phyloP scores from a whole-genome alignment of 2,113 vertebrate genomes.

The Upupa epops region DNA sequence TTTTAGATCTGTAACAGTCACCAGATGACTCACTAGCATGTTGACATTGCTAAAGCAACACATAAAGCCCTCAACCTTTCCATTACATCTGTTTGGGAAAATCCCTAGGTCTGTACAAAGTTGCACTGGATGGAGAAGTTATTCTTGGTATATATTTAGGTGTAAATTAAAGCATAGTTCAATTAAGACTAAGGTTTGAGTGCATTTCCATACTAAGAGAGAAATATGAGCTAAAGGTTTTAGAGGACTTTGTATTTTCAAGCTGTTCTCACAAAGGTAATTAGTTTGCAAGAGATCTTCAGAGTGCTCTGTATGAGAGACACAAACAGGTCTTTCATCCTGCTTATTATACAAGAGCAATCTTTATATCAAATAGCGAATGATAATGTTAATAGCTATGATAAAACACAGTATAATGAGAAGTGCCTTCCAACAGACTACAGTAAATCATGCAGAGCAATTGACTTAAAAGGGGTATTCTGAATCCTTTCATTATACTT shows the following conservation, averaged over 20 bases:
- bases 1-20: not conserved
- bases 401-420: conserved; percentile 43
- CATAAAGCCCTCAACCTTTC: not conserved
- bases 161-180: not conserved
- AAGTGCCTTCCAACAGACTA: conserved; percentile 12
- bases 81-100: conserved; percentile 15
- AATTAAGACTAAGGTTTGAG: not conserved
- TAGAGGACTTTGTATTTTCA: conserved; percentile 30
- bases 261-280: conserved; percentile 34
- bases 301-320: not conserved
- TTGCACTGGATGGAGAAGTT: not conserved
- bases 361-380: conserved; percentile 37
- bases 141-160: not conserved
- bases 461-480: conserved; percentile 8
- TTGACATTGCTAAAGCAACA: not conserved
- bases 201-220: not conserved
- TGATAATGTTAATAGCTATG: conserved; percentile 38
- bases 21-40: not conserved
- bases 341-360: conserved; percentile 37
- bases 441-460: conserved; percentile 6
- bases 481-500: conserved; percentile 38
- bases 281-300: conserved; percentile 36
- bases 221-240: conserved; percentile 1
- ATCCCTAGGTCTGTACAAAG: not conserved
- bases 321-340: conserved; percentile 55